phyloP scores from a whole-genome alignment of 2,113 vertebrate species.

The Syngnathoides biaculeatus region DNA sequence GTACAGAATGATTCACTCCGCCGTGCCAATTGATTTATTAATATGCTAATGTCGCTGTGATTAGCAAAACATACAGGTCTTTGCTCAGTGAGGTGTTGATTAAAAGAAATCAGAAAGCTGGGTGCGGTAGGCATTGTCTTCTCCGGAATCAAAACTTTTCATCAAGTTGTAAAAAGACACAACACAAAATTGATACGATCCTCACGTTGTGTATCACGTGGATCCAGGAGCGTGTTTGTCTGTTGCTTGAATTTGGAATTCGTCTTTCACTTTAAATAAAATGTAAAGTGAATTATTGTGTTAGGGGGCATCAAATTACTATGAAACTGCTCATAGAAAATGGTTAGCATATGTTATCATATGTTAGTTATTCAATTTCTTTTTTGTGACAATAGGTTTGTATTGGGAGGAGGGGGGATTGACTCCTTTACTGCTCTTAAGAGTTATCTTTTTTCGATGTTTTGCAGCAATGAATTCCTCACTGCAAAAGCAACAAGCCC shows the following conservation, averaged over 20 bases:
- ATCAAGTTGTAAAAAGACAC: background rate
- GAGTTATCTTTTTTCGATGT: no score
- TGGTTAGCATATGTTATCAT: no score
- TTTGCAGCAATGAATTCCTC: constrained; percentile 6
- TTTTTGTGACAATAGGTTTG: no score
- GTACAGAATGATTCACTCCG: constrained; percentile 41
- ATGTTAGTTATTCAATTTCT: no score
- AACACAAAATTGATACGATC: background rate
- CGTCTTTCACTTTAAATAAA: background rate
- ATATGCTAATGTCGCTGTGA: constrained; percentile 60
- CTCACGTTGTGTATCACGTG: background rate
- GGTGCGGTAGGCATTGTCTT: constrained; percentile 9
- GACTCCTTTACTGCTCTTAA: no score
- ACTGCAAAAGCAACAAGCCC: constrained; percentile 1
- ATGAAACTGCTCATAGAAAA: no score
- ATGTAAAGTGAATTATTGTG: no score
- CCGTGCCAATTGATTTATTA: constrained; percentile 62
- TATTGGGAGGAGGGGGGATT: no score
- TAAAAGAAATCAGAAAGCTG: constrained; percentile 38
- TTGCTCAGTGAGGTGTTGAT: constrained; percentile 54
- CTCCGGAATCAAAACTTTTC: constrained; percentile 21
- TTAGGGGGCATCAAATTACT: no score
- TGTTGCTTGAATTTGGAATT: background rate
- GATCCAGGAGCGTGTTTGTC: background rate
- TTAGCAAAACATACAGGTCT: constrained; percentile 14